Base-by-base conservation (phyloP, 1,140 invertebrate genomes). In the Musca domestica region DNA sequence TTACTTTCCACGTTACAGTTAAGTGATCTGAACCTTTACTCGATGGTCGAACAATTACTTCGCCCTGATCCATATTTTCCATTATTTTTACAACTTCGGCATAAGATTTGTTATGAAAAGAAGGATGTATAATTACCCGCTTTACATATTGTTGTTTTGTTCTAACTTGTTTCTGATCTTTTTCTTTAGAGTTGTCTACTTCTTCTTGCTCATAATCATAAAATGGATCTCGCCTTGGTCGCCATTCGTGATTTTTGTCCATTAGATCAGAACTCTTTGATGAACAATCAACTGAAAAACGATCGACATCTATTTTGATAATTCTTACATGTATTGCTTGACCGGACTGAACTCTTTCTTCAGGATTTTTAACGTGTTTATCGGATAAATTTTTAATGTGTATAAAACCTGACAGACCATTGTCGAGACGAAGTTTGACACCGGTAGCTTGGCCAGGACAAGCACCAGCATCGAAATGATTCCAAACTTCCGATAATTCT, bases 1-100 rank as follows among this genome's bases (percentile, higher is more conserved):
- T 87, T 0, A 99, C 96, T 83, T 99, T 99, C 98, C 97, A 99
- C 0, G 97, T 98, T 0, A 98, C 93, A 0, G 97, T 99, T 52
- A 99, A 83, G 82, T 98, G 96, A 82, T 99, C 94, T 2, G 90
- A 88, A 49, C 96, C 96, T 86, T 98, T 97, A 82, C 95, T 98
- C 52, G 95, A 98, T 2, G 98, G 98, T 51, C 98, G 85, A 34
- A 99, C 89, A 20, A 99, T 93, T 2, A 94, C 95, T 76, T 99
- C 98, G 6, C 98, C 98, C 83, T 98, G 95, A 72, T 97, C 95
- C 89, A 98, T 93, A 17, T 88, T 89, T 9, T 88, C 87, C 88
- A 99, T 91, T 47, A 97, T 82, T 76, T 95, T 94, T 74, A 98
- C 95, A 1, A 95, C 93, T 76, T 98, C 95, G 0, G 89, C 88